Conservation (phyloP, 2,797 vertebrate species). For the Anguilla megastoma region DNA sequence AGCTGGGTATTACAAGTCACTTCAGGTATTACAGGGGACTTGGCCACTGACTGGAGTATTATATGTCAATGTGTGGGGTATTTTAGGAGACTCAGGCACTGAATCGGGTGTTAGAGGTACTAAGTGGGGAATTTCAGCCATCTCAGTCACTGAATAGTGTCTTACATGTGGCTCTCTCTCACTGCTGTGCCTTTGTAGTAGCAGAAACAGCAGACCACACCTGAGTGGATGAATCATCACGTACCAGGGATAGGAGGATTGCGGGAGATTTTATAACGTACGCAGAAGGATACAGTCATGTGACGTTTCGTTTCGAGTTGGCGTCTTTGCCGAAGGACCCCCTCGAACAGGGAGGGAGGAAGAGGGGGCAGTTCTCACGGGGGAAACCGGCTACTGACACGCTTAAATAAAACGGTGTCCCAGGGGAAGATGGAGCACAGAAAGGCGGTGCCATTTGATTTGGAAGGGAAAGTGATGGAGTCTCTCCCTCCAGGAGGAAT, state of each 20-base stretch:
- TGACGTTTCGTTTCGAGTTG: background rate
- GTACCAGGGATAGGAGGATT: background rate
- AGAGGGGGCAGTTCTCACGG: background rate
- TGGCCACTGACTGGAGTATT: background rate
- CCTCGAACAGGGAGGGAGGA: background rate
- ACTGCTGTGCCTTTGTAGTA: background rate
- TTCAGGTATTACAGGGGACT: background rate
- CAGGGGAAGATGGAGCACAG: background rate
- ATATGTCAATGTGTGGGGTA: background rate
- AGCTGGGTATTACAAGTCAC: background rate
- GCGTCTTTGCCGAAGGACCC: background rate
- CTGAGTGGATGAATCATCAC: background rate
- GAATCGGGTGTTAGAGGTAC: background rate
- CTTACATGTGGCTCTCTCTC: background rate
- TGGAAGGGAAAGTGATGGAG: background rate
- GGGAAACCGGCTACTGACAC: background rate
- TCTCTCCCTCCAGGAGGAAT: background rate
- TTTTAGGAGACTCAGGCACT: background rate
- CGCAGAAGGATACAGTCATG: background rate
- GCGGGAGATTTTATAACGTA: background rate
- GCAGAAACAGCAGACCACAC: background rate
- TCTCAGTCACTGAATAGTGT: background rate
- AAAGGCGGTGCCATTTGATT: background rate
- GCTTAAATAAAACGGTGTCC: background rate
- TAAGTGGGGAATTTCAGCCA: constrained; percentile 4